These are phyloP conservation scores for Dendrolimus pini DNA, from an alignment of 2,888 invertebrate genomes.

Conservation along the genomic window DNA sequence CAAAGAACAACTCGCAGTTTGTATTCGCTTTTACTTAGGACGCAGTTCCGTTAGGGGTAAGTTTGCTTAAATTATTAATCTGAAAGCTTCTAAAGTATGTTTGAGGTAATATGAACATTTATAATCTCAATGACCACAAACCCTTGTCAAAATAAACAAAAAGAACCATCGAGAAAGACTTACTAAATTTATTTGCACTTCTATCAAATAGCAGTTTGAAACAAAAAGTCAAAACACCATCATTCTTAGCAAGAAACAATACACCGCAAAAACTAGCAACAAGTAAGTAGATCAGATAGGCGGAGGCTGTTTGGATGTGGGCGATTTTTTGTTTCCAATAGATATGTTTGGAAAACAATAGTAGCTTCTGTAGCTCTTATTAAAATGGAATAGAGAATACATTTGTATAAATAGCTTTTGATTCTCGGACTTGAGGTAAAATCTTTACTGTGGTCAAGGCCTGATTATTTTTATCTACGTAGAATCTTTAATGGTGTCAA, in stretches of 20 bases:
- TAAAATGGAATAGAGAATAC: constrained; percentile 14
- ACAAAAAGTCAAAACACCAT: constrained; percentile 54
- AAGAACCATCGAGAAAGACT: constrained; percentile 37
- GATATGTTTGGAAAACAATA: constrained; percentile 1
- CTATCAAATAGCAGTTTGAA: constrained; percentile 44
- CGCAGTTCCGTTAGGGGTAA: constrained; percentile 19
- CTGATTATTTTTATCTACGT: constrained; percentile 65
- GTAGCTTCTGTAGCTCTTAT: constrained; percentile 6
- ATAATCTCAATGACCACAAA: constrained; percentile 45
- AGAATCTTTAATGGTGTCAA: constrained; percentile 69
- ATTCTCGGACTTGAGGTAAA: constrained; percentile 19
- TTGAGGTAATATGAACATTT: constrained; percentile 44
- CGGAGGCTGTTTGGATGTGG: constrained; percentile 53
- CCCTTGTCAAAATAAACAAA: constrained; percentile 43
- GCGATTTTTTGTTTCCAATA: constrained; percentile 43
- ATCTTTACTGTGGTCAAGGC: constrained; percentile 54
- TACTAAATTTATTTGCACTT: constrained; percentile 63
- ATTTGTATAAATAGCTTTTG: constrained; percentile 10
- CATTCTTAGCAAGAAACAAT: constrained; percentile 56
- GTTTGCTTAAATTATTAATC: not conserved
- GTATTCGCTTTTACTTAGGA: constrained; percentile 24
- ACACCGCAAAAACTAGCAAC: constrained; percentile 48
- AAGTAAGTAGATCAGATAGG: constrained; percentile 68
- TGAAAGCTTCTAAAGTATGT: constrained; percentile 13
- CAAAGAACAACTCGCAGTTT: constrained; percentile 9